Evolutionary conservation across 2,113 vertebrate species (phyloP).

Genomic region (Nothocercus julius): DNA sequence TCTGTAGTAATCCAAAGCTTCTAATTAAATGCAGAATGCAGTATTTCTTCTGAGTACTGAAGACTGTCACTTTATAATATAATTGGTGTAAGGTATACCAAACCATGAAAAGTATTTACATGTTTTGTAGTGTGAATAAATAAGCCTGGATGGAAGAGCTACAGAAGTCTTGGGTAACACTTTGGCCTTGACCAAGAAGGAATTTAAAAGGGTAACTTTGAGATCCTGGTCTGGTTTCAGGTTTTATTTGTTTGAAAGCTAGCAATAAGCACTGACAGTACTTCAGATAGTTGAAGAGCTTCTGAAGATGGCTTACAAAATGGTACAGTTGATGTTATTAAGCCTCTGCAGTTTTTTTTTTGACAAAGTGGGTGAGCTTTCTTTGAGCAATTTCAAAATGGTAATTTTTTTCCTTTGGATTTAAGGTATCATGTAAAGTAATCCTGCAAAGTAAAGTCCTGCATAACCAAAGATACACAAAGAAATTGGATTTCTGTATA

Average conservation of each 20-base stretch:
- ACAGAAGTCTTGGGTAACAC: constrained; percentile 69
- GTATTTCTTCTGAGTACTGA: constrained; percentile 69
- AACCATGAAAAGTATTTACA: constrained; percentile 74
- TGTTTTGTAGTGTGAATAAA: constrained; percentile 74
- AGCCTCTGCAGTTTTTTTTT: neutral
- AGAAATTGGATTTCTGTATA: neutral
- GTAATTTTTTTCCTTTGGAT: neutral
- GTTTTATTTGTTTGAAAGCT: constrained; percentile 65
- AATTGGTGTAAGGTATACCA: constrained; percentile 67
- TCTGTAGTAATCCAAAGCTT: constrained; percentile 45
- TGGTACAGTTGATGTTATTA: constrained; percentile 10
- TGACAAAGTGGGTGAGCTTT: constrained; percentile 24
- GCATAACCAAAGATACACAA: neutral
- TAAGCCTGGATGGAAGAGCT: constrained; percentile 70
- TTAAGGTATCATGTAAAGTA: neutral
- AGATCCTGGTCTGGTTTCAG: constrained; percentile 72
- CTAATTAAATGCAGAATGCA: constrained; percentile 61
- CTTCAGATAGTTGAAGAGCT: constrained; percentile 16
- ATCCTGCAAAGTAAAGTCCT: neutral
- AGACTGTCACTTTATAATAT: constrained; percentile 62
- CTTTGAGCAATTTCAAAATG: neutral
- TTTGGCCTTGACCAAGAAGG: constrained; percentile 71
- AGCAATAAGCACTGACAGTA: constrained; percentile 26
- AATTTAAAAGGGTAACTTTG: constrained; percentile 73
- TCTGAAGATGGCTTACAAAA: constrained; percentile 15